Percentiles rank a stretch among this genome's conserved stretches.
Evolutionary conservation across 2,888 invertebrate species (phyloP).

Genomic region (Abrostola tripartita): DNA sequence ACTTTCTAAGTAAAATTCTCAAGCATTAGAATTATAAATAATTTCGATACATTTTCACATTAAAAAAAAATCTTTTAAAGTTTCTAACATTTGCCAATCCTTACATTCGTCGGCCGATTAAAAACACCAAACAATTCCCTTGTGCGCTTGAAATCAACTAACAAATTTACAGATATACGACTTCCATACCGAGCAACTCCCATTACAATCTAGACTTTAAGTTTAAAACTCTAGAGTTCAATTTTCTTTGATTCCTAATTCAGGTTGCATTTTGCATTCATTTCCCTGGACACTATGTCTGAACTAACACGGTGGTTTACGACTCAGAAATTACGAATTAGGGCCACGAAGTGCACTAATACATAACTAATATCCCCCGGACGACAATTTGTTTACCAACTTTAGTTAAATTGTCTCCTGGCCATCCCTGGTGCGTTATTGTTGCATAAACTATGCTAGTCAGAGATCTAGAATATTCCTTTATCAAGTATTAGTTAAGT

Average conservation of each 20-base stretch:
- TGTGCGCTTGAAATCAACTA: slow-evolving; percentile 13
- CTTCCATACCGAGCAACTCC: slow-evolving; percentile 12
- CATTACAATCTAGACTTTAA: slow-evolving; percentile 23
- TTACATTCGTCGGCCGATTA: slow-evolving; percentile 15
- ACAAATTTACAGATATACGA: slow-evolving; percentile 18
- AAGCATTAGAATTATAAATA: background rate
- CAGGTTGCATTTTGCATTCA: slow-evolving; percentile 59
- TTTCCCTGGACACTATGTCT: slow-evolving; percentile 56
- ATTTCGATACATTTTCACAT: background rate
- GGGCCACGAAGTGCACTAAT: slow-evolving; percentile 25
- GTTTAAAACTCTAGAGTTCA: slow-evolving; percentile 10
- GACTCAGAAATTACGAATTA: slow-evolving; percentile 45
- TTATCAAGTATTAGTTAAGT: background rate
- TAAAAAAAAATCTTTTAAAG: background rate
- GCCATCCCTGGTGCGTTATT: background rate
- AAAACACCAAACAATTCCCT: slow-evolving; percentile 11
- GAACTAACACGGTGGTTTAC: slow-evolving; percentile 37
- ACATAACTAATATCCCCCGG: slow-evolving; percentile 27
- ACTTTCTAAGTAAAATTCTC: too few relatives aligned
- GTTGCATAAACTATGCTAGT: background rate
- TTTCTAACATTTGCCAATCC: background rate
- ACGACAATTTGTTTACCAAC: slow-evolving; percentile 19
- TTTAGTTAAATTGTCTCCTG: slow-evolving; percentile 6
- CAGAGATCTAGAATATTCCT: background rate
- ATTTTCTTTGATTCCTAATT: slow-evolving; percentile 18